Base-by-base conservation (phyloP, 2,113 vertebrate genomes). In the Mesoclemmys tuberculata region DNA sequence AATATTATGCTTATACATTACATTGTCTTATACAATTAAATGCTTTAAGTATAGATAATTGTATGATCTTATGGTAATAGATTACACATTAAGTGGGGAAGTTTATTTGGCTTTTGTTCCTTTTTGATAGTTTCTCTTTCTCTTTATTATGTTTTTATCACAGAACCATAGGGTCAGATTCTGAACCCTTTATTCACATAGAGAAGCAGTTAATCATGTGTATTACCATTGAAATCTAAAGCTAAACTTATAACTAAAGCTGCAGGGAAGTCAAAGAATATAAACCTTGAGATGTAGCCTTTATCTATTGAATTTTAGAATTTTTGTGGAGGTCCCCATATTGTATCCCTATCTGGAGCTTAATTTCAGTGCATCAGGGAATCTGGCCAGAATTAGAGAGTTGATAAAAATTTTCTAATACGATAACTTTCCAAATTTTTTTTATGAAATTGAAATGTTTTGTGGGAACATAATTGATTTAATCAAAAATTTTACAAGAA, bases 401-500 rank as follows among this genome's bases (percentile, higher is more conserved):
- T 90, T 93, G 88, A 88, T 88, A 88, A 85, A 90, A 92, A 55
- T 52, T 90, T 89, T 55, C 2, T 31, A 71, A 81, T 13, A 61
- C 84, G 95, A 89, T 44, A 87, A 93, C 91, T 89, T 93, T 89
- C 18, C 92, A 93, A 71, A 38, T 8, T 19, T 8, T 22, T 38
- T 71, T 71, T 6, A 38, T 38, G n/a, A 38, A 71, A 71, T 71
- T n/a, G 35, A 38, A 71, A 92, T 95, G 94, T 90, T 90, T 97
- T 91, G 93, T 22, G 85, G 61, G 35, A 93, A 80, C 35, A 96
- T 89, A 52, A 91, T 89, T 96, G n/a, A 38, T 71, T 38, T 38
- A 19, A 71, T 96, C 3, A 61, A 94, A 93, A 94, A 92, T 95
- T 96, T 93, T n/a, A 94, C 90, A 84, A 44, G 64, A 46, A 85